Evolutionary conservation across 2,888 invertebrate species (phyloP).

Genomic region (Acronicta aceris): DNA sequence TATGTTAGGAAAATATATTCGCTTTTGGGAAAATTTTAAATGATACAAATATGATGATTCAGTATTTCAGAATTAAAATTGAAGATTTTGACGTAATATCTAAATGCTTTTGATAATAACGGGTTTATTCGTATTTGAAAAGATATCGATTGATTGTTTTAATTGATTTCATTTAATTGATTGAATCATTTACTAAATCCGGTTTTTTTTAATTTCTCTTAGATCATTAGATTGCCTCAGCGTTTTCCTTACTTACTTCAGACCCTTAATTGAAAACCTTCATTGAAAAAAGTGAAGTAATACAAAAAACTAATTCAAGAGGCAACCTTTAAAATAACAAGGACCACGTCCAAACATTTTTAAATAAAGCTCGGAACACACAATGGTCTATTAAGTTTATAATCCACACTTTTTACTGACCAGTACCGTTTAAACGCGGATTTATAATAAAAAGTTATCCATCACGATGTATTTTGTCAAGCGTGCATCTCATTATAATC

Average conservation of each 20-base stretch:
- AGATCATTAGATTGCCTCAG: background rate
- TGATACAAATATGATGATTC: too few species aligned
- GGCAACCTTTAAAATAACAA: constrained; percentile 57
- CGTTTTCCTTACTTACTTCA: constrained; percentile 1
- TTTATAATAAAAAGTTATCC: constrained; percentile 71
- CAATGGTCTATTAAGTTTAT: constrained; percentile 67
- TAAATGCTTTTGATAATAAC: too few species aligned
- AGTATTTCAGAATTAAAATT: too few species aligned
- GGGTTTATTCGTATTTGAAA: too few species aligned
- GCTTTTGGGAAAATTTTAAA: too few species aligned
- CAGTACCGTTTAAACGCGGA: constrained; percentile 73
- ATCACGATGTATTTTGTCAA: constrained; percentile 78
- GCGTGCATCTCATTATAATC: constrained; percentile 80
- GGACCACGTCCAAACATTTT: constrained; percentile 65
- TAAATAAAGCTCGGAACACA: constrained; percentile 54
- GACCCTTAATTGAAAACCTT: constrained; percentile 24
- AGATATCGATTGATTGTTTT: too few species aligned
- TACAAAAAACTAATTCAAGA: constrained; percentile 40
- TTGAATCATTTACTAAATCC: too few species aligned
- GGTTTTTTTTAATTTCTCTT: background rate
- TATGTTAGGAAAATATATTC: too few species aligned
- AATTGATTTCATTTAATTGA: too few species aligned
- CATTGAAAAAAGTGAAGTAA: constrained; percentile 5
- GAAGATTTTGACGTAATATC: too few species aligned
- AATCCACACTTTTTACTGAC: constrained; percentile 67